phyloP scores from a whole-genome alignment of 2,888 invertebrate genomes.

The Dendrolimus houi region DNA sequence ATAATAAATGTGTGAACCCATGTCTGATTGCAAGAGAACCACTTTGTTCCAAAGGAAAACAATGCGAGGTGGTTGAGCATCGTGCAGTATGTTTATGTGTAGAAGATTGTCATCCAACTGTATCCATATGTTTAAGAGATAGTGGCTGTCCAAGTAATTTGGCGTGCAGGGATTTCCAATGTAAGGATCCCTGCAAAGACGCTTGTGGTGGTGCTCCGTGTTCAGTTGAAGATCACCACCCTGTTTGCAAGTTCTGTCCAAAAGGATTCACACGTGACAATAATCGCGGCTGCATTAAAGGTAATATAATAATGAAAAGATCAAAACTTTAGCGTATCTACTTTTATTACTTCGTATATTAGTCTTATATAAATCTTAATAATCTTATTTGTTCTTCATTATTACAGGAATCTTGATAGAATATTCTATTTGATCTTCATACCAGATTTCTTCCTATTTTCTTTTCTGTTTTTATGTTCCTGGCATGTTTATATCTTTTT shows the following conservation, averaged over 20 bases:
- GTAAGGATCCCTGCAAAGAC: constrained; percentile 92
- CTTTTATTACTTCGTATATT: constrained; percentile 55
- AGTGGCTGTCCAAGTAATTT: constrained; percentile 90
- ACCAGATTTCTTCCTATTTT: constrained; percentile 56
- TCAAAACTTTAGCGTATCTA: constrained; percentile 20
- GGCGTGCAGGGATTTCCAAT: constrained; percentile 92
- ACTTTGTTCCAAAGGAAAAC: constrained; percentile 87
- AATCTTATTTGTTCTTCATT: constrained; percentile 69
- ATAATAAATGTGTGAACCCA: constrained; percentile 90
- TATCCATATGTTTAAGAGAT: constrained; percentile 92
- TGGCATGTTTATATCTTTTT: constrained; percentile 66
- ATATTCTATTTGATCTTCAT: constrained; percentile 65
- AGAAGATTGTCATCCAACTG: constrained; percentile 89
- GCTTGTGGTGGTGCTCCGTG: constrained; percentile 93
- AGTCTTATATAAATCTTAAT: constrained; percentile 64
- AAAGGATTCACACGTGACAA: constrained; percentile 94
- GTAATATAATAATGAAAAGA: constrained; percentile 73
- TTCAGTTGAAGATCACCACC: constrained; percentile 95
- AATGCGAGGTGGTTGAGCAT: constrained; percentile 92
- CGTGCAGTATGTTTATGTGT: constrained; percentile 91
- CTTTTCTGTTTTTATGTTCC: constrained; percentile 61
- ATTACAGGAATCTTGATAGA: constrained; percentile 75
- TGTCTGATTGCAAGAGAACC: constrained; percentile 81
- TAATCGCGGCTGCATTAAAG: constrained; percentile 96
- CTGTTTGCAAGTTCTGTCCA: constrained; percentile 97